Percentiles rank a stretch among this genome's conserved stretches.
Evolutionary conservation across 2,888 invertebrate species (phyloP).

Genomic region (Drosophila subquinaria): DNA sequence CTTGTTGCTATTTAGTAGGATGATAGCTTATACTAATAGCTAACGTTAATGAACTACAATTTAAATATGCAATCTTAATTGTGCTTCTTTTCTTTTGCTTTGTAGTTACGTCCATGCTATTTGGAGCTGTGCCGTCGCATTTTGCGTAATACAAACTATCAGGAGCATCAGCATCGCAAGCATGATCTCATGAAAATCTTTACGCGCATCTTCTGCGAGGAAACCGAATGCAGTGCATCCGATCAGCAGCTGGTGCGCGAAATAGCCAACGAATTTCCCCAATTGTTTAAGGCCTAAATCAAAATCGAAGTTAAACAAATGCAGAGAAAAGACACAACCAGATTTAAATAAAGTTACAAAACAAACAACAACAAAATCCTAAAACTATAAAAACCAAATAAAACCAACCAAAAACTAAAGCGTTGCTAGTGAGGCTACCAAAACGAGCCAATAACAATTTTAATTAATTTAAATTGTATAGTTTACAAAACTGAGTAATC

Average conservation of each 20-base stretch:
- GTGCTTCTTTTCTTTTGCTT: constrained; percentile 8
- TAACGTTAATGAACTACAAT: no score
- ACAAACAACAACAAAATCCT: constrained; percentile 54
- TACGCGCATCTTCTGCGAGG: constrained; percentile 94
- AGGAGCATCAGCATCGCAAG: constrained; percentile 91
- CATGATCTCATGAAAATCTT: constrained; percentile 94
- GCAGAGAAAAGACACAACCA: constrained; percentile 7
- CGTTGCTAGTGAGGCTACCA: constrained; percentile 72
- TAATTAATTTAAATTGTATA: constrained; percentile 41
- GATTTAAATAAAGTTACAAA: background rate
- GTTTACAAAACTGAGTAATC: constrained; percentile 37
- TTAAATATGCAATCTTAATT: background rate
- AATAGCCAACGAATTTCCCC: constrained; percentile 94
- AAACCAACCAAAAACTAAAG: constrained; percentile 16
- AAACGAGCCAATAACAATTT: constrained; percentile 56
- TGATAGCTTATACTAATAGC: no score
- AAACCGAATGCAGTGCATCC: constrained; percentile 90
- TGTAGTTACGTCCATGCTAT: constrained; percentile 91
- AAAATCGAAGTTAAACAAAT: constrained; percentile 9
- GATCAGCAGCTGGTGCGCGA: constrained; percentile 93
- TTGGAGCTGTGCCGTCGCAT: constrained; percentile 92
- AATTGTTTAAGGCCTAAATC: constrained; percentile 89
- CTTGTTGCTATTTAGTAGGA: no score
- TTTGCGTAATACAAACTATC: constrained; percentile 92
- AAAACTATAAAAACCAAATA: constrained; percentile 13